These are phyloP conservation scores for Polydesmus complanatus DNA, from an alignment of 2,888 invertebrate species.

Conservation along the genomic window DNA sequence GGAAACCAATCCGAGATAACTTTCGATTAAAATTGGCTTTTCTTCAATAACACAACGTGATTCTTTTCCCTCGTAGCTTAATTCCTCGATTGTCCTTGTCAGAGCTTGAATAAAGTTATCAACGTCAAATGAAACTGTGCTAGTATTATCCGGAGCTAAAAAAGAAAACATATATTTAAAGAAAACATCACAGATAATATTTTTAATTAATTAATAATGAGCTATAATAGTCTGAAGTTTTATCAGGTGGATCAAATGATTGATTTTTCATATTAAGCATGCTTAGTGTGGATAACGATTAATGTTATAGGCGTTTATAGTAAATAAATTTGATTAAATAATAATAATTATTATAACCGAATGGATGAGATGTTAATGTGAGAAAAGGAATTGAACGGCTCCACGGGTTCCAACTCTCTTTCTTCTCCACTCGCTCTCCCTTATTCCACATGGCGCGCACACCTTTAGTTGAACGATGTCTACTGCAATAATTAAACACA, in stretches of 20 bases:
- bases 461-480: slow-evolving; percentile 57
- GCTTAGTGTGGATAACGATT: no score
- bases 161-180: not conserved
- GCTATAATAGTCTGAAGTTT: no score
- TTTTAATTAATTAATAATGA: no score
- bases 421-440: slow-evolving; percentile 47
- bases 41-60: slow-evolving; percentile 39
- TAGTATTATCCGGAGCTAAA: slow-evolving; percentile 27
- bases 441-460: slow-evolving; percentile 64
- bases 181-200: no score
- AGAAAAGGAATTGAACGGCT: slow-evolving; percentile 60
- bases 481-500: no score
- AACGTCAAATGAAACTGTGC: slow-evolving; percentile 35
- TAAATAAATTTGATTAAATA: no score
- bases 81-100: not conserved
- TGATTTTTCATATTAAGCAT: no score
- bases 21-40: slow-evolving; percentile 58
- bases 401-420: slow-evolving; percentile 68
- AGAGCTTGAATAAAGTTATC: slow-evolving; percentile 30
- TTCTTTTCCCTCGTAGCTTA: not conserved
- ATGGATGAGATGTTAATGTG: slow-evolving; percentile 65
- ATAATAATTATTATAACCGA: slow-evolving; percentile 22
- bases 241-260: no score
- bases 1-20: slow-evolving; percentile 63
- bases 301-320: no score